A percentile compares a stretch with the other conserved stretches of the same genome.
Evolutionary conservation across 2,888 invertebrate species (phyloP).

Genomic region (Pomacea canaliculata): DNA sequence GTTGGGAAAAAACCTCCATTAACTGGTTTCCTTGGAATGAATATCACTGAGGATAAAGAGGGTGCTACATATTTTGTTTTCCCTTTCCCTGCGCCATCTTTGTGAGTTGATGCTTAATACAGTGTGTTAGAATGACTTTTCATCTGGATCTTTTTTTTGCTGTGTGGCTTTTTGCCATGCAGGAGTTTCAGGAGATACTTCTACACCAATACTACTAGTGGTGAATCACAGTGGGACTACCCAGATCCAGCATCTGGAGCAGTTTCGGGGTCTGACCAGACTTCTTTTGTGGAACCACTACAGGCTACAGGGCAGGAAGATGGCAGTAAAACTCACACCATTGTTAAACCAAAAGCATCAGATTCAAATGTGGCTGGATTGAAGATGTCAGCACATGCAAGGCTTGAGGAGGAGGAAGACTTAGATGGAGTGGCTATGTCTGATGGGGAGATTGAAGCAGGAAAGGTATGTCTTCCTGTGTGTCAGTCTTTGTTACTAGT

Average conservation of each 20-base stretch:
- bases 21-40: too few relatives aligned
- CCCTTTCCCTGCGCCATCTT: too few relatives aligned
- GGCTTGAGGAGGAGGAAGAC: not conserved
- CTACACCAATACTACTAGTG: slow-evolving; percentile 76
- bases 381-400: too few relatives aligned
- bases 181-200: slow-evolving; percentile 79
- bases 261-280: not conserved
- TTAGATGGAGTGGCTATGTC: slow-evolving; percentile 12
- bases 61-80: too few relatives aligned
- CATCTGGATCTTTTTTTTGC: not conserved
- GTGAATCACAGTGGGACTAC: slow-evolving; percentile 78
- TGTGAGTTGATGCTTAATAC: too few relatives aligned
- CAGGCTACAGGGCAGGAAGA: too few relatives aligned
- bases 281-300: not conserved
- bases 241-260: slow-evolving; percentile 43
- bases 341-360: too few relatives aligned
- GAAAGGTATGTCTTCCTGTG: not conserved
- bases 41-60: too few relatives aligned
- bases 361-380: too few relatives aligned
- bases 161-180: slow-evolving; percentile 54
- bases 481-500: too few relatives aligned
- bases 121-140: not conserved
- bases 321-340: too few relatives aligned
- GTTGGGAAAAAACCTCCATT: too few relatives aligned
- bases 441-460: not conserved